These are phyloP conservation scores for Acanthochromis polyacanthus DNA, from an alignment of 2,113 vertebrate species.

Conservation along the genomic window DNA sequence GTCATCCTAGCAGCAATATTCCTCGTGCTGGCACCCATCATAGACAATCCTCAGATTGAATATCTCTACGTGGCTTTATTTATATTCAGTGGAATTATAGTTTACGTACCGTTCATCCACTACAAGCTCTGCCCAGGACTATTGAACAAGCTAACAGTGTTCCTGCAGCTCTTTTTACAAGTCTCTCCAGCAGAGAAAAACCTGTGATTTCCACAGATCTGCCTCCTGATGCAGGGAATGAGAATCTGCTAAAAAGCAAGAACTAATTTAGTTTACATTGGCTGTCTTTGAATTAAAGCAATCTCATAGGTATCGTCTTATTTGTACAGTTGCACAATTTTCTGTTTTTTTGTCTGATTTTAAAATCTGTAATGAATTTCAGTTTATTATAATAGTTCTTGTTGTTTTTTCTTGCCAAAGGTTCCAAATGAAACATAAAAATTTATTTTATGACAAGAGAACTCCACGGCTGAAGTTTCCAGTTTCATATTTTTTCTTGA, in stretches of 20 bases:
- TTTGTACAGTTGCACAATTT: neutral
- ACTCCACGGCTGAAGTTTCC: too few species aligned
- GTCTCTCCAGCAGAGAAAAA: slow-evolving; percentile 87
- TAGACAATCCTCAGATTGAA: slow-evolving; percentile 87
- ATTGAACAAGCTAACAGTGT: slow-evolving; percentile 83
- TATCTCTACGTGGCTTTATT: slow-evolving; percentile 89
- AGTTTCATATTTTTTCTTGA: too few species aligned
- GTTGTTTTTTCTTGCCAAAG: too few species aligned
- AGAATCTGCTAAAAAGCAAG: neutral
- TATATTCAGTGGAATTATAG: slow-evolving; percentile 85
- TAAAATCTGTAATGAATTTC: too few species aligned
- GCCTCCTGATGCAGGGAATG: neutral
- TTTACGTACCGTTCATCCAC: slow-evolving; percentile 90
- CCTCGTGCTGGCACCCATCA: slow-evolving; percentile 89
- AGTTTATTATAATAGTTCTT: too few species aligned
- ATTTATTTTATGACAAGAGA: too few species aligned
- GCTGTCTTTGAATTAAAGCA: neutral
- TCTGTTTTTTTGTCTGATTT: too few species aligned
- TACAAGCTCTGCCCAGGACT: slow-evolving; percentile 84
- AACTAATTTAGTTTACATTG: neutral
- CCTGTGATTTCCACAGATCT: slow-evolving; percentile 60
- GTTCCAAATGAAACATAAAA: too few species aligned
- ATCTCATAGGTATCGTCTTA: neutral
- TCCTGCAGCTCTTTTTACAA: slow-evolving; percentile 91
- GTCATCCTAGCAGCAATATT: slow-evolving; percentile 86